Evolutionary conservation across 2,888 invertebrate genomes (phyloP), one percentile per base, ranked within the genome.

Genomic region (Hyposoter dolosus): DNA sequence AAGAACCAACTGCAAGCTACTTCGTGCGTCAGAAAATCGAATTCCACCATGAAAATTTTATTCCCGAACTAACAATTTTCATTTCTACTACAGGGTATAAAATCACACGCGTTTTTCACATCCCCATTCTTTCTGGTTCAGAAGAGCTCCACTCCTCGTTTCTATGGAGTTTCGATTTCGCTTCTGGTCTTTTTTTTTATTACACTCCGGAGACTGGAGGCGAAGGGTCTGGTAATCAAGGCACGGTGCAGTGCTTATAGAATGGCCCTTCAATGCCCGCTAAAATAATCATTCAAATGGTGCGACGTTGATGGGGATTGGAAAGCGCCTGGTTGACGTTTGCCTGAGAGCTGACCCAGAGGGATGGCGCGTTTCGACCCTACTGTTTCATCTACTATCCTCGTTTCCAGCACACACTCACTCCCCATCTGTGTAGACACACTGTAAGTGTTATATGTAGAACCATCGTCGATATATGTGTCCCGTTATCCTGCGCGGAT

Each of bases 271-370:
- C 83, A 60, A 76, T 76, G 68, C 35, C 66, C 69, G 78, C 83
- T 86, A 82, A 87, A 88, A 87, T 87, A 87, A 86, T 86, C 81
- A 88, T 87, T 88, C 74, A 81, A 84, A 87, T 75, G 69, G 80
- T 65, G 53, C 80, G 80, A 82, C 76, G 50, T 72, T 45, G 68
- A 69, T 19, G 79, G 40, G 43, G 43, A 66, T 32, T 50, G 65
- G 63, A 77, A 50, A 43, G 19, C 74, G 17, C 10, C 9, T 56
- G 78, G 63, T 71, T 71, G 83, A 80, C 71, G 76, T 71, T 76
- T 76, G 76, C 71, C 53, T 47, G 79, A 69, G 78, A 78, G 79
- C 76, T 76, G 80, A 80, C 69, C 71, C 65, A 72, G 60, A 60
- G 50, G 76, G 79, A 32, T n/a, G 76, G 65, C 28, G 69, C 40